A percentile compares a stretch with the other conserved stretches of the same genome.
These are phyloP conservation scores for Xestia xanthographa DNA, from an alignment of 2,888 invertebrate genomes.

Conservation along the genomic window DNA sequence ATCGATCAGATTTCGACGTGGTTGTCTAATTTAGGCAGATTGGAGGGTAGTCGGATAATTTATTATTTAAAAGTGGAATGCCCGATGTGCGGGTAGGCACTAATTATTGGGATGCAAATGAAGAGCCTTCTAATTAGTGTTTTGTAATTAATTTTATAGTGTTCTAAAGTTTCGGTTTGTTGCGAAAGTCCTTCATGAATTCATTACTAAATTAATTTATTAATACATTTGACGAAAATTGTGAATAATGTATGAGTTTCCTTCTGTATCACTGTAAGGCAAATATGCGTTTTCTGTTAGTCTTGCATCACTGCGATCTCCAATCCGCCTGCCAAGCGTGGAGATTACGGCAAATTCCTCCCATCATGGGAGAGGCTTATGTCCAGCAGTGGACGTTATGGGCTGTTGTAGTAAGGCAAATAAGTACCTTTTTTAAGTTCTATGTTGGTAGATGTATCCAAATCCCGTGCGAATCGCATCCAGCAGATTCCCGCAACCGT, in stretches of 20 bases:
- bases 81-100: neutral
- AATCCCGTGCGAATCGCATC: too few relatives aligned
- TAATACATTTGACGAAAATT: too few relatives aligned
- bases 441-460: neutral
- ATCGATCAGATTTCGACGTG: conserved; percentile 54
- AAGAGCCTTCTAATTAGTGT: conserved; percentile 30
- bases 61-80: conserved; percentile 54
- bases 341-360: too few relatives aligned
- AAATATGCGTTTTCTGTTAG: too few relatives aligned
- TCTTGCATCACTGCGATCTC: too few relatives aligned
- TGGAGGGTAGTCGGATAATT: conserved; percentile 51
- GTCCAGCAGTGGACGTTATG: too few relatives aligned
- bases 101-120: conserved; percentile 39
- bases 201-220: neutral
- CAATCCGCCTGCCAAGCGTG: too few relatives aligned
- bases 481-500: too few relatives aligned
- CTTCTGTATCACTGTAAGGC: neutral
- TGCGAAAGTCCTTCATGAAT: neutral
- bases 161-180: conserved; percentile 3
- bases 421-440: neutral
- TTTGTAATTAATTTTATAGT: conserved; percentile 22
- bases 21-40: conserved; percentile 57
- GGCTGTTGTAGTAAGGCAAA: neutral
- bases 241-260: conserved; percentile 7
- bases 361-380: too few relatives aligned